These are phyloP conservation scores for Chinchilla lanigera DNA, from an alignment of 2,113 vertebrate species.

Conservation along the genomic window DNA sequence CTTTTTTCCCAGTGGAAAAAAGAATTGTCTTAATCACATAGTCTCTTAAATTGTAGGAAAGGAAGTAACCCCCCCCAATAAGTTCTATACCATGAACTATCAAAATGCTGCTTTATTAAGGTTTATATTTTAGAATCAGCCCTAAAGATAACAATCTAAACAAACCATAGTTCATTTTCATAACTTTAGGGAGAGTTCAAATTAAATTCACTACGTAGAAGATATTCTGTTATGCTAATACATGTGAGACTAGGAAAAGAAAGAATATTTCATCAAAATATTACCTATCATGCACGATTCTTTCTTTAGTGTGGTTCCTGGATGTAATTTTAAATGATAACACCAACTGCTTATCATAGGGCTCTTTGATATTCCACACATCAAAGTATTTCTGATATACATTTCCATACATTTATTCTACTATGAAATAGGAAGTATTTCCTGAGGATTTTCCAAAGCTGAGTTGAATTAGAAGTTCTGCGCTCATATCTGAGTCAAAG, in stretches of 20 bases:
- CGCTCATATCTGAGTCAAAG: not conserved
- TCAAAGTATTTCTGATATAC: not conserved
- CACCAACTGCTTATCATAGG: not conserved
- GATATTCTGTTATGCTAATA: not conserved
- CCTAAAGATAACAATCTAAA: not conserved
- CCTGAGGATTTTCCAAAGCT: not conserved
- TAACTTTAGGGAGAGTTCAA: not conserved
- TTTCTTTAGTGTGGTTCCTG: not conserved
- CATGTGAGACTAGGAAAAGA: not conserved
- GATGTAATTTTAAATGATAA: constrained; percentile 7
- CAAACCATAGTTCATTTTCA: not conserved
- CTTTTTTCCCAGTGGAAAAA: not conserved
- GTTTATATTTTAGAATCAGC: not conserved
- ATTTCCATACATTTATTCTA: not conserved
- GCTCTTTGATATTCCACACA: not conserved
- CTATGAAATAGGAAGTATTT: not conserved
- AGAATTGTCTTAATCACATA: not conserved
- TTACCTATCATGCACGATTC: not conserved
- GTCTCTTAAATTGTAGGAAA: not conserved
- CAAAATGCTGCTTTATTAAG: not conserved
- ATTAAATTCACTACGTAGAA: not conserved
- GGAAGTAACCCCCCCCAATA: not conserved
- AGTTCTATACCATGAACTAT: not conserved
- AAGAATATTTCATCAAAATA: not conserved
- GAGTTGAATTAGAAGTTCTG: not conserved